Evolutionary conservation across 2,888 invertebrate genomes (phyloP).

Genomic region (Clistopyga incitator): DNA sequence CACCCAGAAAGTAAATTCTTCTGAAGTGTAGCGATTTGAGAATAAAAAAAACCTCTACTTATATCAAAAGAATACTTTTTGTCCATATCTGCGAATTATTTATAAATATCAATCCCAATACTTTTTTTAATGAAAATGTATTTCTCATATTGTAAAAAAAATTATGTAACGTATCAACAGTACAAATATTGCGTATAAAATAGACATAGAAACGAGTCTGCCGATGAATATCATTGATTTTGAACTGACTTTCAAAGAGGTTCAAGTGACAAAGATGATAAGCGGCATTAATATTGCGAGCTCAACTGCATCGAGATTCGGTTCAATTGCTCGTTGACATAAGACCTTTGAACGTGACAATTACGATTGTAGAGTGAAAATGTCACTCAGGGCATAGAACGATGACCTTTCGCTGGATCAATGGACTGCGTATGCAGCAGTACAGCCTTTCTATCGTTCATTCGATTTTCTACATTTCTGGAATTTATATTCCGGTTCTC

Average conservation of each 20-base stretch:
- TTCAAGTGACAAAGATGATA: not conserved
- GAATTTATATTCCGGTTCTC: constrained; percentile 31
- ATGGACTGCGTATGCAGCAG: constrained; percentile 17
- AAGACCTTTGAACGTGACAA: constrained; percentile 46
- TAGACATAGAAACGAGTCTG: too few species aligned
- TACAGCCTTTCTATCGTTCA: not conserved
- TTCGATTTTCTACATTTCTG: constrained; percentile 18
- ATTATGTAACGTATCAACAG: too few species aligned
- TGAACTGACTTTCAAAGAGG: not conserved
- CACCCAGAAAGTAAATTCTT: too few species aligned
- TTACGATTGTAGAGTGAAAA: constrained; percentile 26
- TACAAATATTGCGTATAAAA: too few species aligned
- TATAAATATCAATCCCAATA: too few species aligned
- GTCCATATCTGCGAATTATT: too few species aligned
- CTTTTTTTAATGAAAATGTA: too few species aligned
- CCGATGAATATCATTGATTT: not conserved
- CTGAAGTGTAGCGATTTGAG: too few species aligned
- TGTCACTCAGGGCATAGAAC: constrained; percentile 48
- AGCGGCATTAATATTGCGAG: not conserved
- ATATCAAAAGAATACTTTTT: too few species aligned
- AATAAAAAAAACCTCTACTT: too few species aligned
- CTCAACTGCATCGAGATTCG: constrained; percentile 31
- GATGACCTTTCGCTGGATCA: constrained; percentile 59
- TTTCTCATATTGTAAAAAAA: too few species aligned
- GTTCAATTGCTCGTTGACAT: constrained; percentile 67